Evolutionary conservation across 2,797 vertebrate species (phyloP).

Genomic region (Galagoides demidoff): DNA sequence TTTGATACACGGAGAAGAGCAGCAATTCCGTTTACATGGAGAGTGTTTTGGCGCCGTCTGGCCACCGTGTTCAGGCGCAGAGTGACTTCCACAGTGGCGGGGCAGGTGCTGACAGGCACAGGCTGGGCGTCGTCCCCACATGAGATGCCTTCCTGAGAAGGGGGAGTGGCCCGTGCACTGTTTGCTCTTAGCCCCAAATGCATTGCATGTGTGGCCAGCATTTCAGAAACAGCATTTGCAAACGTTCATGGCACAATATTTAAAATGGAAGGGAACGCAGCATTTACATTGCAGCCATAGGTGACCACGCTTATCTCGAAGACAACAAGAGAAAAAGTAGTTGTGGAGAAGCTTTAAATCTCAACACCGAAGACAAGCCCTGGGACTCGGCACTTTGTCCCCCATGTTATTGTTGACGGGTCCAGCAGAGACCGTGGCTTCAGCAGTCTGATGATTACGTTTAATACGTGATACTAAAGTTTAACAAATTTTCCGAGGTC

Average conservation of each 20-base stretch:
- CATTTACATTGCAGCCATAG: background rate
- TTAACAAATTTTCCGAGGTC: background rate
- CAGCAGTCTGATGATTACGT: background rate
- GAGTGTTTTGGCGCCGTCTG: background rate
- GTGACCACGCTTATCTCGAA: background rate
- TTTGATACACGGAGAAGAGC: background rate
- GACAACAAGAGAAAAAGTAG: background rate
- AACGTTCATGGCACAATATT: background rate
- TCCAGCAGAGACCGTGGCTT: background rate
- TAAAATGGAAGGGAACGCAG: background rate
- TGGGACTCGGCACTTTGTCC: conserved; percentile 1
- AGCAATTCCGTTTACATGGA: background rate
- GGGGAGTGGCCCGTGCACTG: background rate
- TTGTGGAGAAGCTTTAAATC: background rate
- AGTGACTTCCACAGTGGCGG: background rate
- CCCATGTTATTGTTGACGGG: background rate
- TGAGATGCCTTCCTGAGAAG: background rate
- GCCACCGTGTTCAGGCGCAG: background rate
- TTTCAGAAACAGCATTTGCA: conserved; percentile 8
- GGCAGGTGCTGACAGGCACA: background rate
- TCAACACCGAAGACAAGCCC: background rate
- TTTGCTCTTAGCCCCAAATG: background rate
- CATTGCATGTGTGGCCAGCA: background rate
- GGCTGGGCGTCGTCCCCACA: background rate
- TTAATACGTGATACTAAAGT: background rate